phyloP scores from a whole-genome alignment of 2,888 invertebrate genomes.

The Phrixothrix hirtus region DNA sequence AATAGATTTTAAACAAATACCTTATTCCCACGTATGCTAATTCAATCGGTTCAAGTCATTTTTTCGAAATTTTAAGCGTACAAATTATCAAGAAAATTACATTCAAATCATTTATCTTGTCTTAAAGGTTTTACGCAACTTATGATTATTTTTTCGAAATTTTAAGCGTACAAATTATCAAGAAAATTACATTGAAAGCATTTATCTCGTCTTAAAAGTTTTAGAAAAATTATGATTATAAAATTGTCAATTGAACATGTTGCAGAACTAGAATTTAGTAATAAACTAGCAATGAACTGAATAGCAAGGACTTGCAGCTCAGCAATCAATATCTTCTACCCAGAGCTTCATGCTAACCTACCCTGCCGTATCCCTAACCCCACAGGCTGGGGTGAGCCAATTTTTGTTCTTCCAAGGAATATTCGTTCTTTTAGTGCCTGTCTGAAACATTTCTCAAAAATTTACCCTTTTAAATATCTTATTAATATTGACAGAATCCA shows the following conservation, averaged over 20 bases:
- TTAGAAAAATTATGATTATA: not conserved
- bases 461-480: not conserved
- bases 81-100: too few species aligned
- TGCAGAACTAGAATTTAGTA: constrained; percentile 11
- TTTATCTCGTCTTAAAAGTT: not conserved
- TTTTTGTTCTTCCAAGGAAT: constrained; percentile 17
- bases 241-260: constrained; percentile 5
- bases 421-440: constrained; percentile 18
- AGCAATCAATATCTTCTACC: constrained; percentile 35
- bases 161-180: too few species aligned
- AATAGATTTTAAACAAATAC: too few species aligned
- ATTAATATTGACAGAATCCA: not conserved
- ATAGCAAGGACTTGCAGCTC: constrained; percentile 28
- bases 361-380: constrained; percentile 32
- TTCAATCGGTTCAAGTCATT: too few species aligned
- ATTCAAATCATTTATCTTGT: too few species aligned
- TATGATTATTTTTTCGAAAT: too few species aligned
- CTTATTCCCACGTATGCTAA: too few species aligned
- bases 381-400: constrained; percentile 25
- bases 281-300: constrained; percentile 18
- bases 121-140: too few species aligned
- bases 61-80: too few species aligned
- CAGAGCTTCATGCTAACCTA: constrained; percentile 30
- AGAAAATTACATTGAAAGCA: too few species aligned
- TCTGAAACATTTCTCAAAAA: not conserved